Evolutionary conservation across 2,797 vertebrate species (phyloP), one percentile per base, ranked within the genome.

Genomic region (Arrhamphus sclerolepis): DNA sequence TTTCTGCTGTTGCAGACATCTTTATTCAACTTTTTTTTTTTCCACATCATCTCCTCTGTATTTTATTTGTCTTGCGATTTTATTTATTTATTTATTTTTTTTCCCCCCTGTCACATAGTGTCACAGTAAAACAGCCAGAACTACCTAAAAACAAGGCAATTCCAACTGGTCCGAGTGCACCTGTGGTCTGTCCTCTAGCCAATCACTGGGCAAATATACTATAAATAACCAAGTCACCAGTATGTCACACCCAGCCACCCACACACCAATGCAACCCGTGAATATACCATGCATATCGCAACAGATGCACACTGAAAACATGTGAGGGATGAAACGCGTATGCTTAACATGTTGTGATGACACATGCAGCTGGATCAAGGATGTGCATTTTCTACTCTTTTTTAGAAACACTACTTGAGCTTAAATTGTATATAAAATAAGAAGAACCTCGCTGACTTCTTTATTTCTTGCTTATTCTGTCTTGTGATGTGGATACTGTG

Each of bases 201-300:
- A 89, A 91, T 91, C 89, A 87, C 90, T 79, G 88, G 80, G 83
- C 87, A 90, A 86, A 88, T 67, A 73, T 83, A 81, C 87, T 90
- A 92, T 90, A 91, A 92, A 92, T 90, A 92, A 87, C 79, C 67
- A 83, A 79, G 80, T 77, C 81, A 78, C 77, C 67, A 61, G 71
- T 44, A 63, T 81, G 81, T 86, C 78, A 84, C 72, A 79, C 75
- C 75, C 72, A 68, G 51, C 59, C 64, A 71, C 78, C 49, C 50
- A 64, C 49, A 64, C 49, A 55, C 48, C 70, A 50, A 68, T 31
- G 52, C 21, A 64, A 14, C 14, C 41, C 55, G 56, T 66, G 46
- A 62, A 56, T 48, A 65, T 14, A 40, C 31, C 31, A 34, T 34
- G 31, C 31, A 17, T 38, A 56, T 49, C 56, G 56, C 51, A 73